Percentiles rank a stretch among this genome's conserved stretches.
Evolutionary conservation across 1,140 invertebrate genomes (phyloP).

Genomic region (Drosophila lacertosa): DNA sequence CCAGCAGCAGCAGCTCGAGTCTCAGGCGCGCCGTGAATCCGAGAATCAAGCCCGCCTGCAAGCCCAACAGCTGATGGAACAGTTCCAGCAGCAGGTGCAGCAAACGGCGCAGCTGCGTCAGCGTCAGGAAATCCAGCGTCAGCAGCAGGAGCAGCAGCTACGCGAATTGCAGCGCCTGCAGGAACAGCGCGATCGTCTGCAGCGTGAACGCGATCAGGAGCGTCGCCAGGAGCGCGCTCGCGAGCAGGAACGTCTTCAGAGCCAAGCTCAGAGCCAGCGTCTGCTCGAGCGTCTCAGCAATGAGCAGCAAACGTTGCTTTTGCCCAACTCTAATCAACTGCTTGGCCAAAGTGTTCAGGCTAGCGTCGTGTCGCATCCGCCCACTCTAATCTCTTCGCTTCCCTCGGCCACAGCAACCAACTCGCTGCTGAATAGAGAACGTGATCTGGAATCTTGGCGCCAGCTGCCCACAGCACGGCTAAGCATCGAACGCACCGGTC

Average conservation of each 20-base stretch:
- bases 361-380: conserved; percentile 72
- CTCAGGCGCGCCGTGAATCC: conserved; percentile 59
- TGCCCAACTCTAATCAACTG: conserved; percentile 54
- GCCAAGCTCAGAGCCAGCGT: conserved; percentile 43
- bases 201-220: conserved; percentile 44
- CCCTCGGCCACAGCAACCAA: conserved; percentile 17
- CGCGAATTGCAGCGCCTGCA: conserved; percentile 56
- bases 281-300: conserved; percentile 55
- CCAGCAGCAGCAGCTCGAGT: conserved; percentile 62
- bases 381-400: conserved; percentile 65
- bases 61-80: conserved; percentile 79
- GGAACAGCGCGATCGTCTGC: conserved; percentile 53
- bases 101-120: conserved; percentile 66
- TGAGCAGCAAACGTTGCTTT: conserved; percentile 61
- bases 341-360: conserved; percentile 70
- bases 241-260: conserved; percentile 35
- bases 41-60: conserved; percentile 74
- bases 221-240: conserved; percentile 30
- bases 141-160: conserved; percentile 62
- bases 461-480: conserved; percentile 62
- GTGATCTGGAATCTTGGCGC: conserved; percentile 68
- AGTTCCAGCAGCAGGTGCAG: conserved; percentile 80
- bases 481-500: conserved; percentile 65
- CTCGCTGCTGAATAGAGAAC: conserved; percentile 50
- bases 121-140: conserved; percentile 64